A percentile compares a stretch with the other conserved stretches of the same genome.
phyloP scores from a whole-genome alignment of 2,797 vertebrate species.

The Morus bassanus region DNA sequence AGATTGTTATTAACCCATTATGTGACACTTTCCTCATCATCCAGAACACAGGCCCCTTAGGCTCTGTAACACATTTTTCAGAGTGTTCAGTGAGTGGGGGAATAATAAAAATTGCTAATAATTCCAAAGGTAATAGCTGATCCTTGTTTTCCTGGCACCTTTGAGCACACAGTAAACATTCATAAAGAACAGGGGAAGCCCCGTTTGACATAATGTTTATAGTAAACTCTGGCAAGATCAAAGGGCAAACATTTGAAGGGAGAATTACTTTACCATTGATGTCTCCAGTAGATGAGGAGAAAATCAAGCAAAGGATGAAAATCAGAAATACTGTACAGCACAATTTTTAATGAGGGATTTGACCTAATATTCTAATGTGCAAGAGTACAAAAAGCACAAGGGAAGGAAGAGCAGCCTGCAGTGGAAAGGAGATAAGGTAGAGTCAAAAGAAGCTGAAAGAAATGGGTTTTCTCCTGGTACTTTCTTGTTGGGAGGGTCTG shows the following conservation, averaged over 20 bases:
- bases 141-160: neutral
- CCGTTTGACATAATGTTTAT: neutral
- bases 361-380: conserved; percentile 46
- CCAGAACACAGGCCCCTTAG: neutral
- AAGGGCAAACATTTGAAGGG: neutral
- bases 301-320: neutral
- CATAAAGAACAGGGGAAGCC: neutral
- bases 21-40: neutral
- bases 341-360: conserved; percentile 32
- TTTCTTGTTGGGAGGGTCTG: neutral
- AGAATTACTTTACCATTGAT: conserved; percentile 3
- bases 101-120: neutral
- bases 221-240: neutral
- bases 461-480: neutral
- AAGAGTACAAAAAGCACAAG: neutral
- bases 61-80: neutral
- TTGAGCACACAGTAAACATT: neutral
- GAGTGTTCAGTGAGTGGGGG: neutral
- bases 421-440: neutral
- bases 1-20: neutral
- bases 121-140: neutral
- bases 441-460: neutral
- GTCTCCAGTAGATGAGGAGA: neutral
- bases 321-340: neutral
- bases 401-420: neutral